Base-by-base conservation (phyloP, 2,797 vertebrate species). In the Semaprochilodus insignis region DNA sequence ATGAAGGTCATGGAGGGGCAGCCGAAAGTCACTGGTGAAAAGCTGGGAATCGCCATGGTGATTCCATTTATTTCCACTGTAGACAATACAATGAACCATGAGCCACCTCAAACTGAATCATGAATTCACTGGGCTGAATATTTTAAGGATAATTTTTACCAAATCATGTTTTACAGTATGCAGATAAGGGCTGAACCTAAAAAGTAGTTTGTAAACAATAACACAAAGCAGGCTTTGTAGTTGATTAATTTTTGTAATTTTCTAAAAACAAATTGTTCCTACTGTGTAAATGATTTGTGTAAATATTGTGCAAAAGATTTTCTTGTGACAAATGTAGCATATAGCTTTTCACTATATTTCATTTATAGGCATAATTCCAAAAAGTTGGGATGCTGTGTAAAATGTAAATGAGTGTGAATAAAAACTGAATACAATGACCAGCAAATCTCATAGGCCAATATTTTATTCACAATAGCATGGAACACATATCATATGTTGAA, bases 11-110 rank as follows among this genome's bases (percentile, higher is more conserved):
- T 19, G 13, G 21, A 71, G 23, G 27, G 40, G 59, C 34, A 74
- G 57, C 7, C 34, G 27, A 36, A 19, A 60, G n/a, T 17, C 40
- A 31, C 21, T 14, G 16, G 59, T 77, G 27, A 79, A 82, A 72
- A 66, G 34, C 77, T 21, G 55, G 27, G 44, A 80, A 73, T 72
- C 48, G 4, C 69, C 74, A 63, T 78, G 55, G 74, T 48, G 69
- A 78, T 73, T 63, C 71, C 21, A 79, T 62, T 48, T 13, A 51
- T 63, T 54, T 70, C 54, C 14, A 44, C 55, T 25, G 54, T n/a
- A 67, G 27, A 78, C 54, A 78, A 63, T 51, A 31, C 34, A 79
- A 21, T 15, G 19, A 78, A 54, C 78, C 81, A 54, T 44, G 51
- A 2, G 8, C 15, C 44, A 23, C 51, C 55, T 83, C 40, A 70